Evolutionary conservation across 2,797 vertebrate species (phyloP), one percentile per base, ranked within the genome.

Genomic region (Eremophila alpestris): DNA sequence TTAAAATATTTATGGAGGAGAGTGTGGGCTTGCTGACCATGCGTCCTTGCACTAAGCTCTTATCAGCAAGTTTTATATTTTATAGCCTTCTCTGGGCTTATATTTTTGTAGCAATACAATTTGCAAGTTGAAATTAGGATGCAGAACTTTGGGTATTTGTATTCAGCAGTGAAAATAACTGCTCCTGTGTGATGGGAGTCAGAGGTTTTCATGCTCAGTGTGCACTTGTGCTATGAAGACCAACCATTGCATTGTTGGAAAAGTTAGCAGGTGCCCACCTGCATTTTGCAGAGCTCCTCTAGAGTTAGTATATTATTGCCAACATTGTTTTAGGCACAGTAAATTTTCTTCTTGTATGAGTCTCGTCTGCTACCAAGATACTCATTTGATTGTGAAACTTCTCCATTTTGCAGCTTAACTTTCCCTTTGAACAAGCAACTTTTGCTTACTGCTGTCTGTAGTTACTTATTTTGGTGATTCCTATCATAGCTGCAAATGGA

Each of bases 1-100:
- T 86, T 92, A 36, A 95, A 93, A 78, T 95, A 89, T 90, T 95
- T 52, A 81, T 89, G 67, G 70, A 56, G 32, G 11, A 46, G 26
- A 74, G 17, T 41, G 46, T 92, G 75, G 79, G 46, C 76, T 87
- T 95, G 90, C 90, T 94, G 91, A 89, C 68, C 73, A 15, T 58
- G n/a, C 45, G 84, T 64, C 56, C 90, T 94, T 93, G 29, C 34
- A 60, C 20, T 24, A 21, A 83, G 40, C 9, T 90, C 23, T 83
- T 93, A 84, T 21, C 64, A 76, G 43, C 38, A 63, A 76, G 2
- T 77, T 83, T 70, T 78, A 22, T 34, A 21, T 45, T 88, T 88
- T 58, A 40, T 38, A 82, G 36, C 15, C 13, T 54, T 83, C 48
- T 71, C 21, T 24, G 13, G 10, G 7, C 27, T 62, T 80, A 2